Percentiles rank a stretch among this genome's conserved stretches.
Evolutionary conservation across 2,888 invertebrate genomes (phyloP).

Genomic region (Chromoteleia sp.): DNA sequence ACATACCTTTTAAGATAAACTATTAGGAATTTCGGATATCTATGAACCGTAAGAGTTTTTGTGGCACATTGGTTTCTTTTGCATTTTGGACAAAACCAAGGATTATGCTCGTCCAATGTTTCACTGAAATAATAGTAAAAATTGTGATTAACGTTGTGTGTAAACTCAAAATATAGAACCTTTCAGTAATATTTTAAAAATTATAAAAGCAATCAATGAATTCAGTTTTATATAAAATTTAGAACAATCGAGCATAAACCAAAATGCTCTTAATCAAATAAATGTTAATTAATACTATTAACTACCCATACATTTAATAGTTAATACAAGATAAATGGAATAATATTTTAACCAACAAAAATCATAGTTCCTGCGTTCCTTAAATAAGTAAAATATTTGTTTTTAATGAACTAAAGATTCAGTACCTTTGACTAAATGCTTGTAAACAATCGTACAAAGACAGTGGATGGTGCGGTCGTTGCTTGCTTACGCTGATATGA

Average conservation of each 20-base stretch:
- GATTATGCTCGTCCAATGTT: slow-evolving; percentile 88
- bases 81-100: slow-evolving; percentile 88
- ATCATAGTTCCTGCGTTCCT: too few species aligned
- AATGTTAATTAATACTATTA: too few species aligned
- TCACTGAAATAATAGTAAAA: slow-evolving; percentile 86
- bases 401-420: too few species aligned
- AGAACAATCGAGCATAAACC: too few species aligned
- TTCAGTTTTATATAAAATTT: too few species aligned
- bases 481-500: slow-evolving; percentile 85
- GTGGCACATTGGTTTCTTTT: slow-evolving; percentile 87
- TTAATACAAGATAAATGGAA: too few species aligned
- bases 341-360: too few species aligned
- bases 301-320: too few species aligned
- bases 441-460: slow-evolving; percentile 88
- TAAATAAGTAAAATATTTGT: neutral
- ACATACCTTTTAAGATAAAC: slow-evolving; percentile 87
- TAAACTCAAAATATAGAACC: too few species aligned
- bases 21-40: slow-evolving; percentile 88
- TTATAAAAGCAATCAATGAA: too few species aligned
- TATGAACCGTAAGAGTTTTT: slow-evolving; percentile 88
- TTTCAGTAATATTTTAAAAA: neutral
- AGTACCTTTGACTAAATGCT: slow-evolving; percentile 87
- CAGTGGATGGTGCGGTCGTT: slow-evolving; percentile 85
- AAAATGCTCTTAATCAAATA: too few species aligned
- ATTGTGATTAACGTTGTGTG: too few species aligned